Evolutionary conservation across 2,113 vertebrate species (phyloP).

Genomic region (Helogale parvula): DNA sequence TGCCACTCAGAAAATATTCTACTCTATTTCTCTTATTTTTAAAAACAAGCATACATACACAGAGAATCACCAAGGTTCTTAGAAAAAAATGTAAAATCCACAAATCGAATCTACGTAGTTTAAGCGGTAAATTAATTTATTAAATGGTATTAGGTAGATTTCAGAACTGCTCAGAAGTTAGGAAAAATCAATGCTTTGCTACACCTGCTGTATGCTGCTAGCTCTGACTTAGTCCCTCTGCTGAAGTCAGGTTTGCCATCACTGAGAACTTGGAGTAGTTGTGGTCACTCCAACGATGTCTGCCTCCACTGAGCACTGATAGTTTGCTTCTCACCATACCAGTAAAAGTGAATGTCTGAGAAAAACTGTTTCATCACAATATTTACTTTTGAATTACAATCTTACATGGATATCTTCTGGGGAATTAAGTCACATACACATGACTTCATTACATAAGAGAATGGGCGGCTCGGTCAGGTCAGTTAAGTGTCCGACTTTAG

Average conservation of each 20-base stretch:
- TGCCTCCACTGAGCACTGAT: neutral
- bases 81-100: neutral
- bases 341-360: neutral
- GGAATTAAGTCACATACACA: neutral
- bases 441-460: neutral
- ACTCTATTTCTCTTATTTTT: neutral
- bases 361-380: neutral
- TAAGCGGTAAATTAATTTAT: neutral
- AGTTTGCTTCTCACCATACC: neutral
- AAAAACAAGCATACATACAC: neutral
- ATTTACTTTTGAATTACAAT: neutral
- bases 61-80: neutral
- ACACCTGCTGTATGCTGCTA: neutral
- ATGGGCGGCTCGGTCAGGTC: too few relatives aligned
- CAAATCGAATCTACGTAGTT: neutral
- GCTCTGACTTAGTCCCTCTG: rapidly evolving
- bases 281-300: neutral
- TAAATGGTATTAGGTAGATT: neutral
- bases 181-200: neutral
- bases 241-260: neutral
- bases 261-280: neutral
- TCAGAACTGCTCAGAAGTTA: neutral
- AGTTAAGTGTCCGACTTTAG: too few relatives aligned
- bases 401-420: neutral
- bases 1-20: neutral